Conservation (phyloP, 2,113 vertebrate genomes). For the Chaenocephalus aceratus region DNA sequence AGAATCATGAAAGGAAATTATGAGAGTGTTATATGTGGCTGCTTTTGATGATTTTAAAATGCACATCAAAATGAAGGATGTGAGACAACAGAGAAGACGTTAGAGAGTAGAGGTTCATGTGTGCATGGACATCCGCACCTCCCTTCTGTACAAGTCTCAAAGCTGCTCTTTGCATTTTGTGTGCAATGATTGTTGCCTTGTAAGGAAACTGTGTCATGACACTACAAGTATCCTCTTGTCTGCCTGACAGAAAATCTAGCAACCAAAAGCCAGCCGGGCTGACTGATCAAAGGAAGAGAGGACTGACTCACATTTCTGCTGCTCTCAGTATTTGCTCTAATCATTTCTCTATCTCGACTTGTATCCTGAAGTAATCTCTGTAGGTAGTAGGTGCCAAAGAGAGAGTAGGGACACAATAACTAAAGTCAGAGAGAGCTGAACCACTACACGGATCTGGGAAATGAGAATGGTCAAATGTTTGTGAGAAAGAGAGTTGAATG, state of each 20-base stretch:
- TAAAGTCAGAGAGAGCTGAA: not conserved
- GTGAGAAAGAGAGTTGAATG: not conserved
- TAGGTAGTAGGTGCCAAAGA: not conserved
- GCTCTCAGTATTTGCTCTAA: slow-evolving; percentile 32
- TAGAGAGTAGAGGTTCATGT: slow-evolving; percentile 3
- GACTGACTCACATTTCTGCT: slow-evolving; percentile 61
- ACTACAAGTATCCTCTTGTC: slow-evolving; percentile 67
- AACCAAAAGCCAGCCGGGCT: slow-evolving; percentile 65
- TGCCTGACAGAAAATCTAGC: slow-evolving; percentile 59
- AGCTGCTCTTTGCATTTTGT: slow-evolving; percentile 20
- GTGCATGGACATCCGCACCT: not conserved
- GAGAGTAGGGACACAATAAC: not conserved
- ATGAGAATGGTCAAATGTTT: slow-evolving; percentile 3
- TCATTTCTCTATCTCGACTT: slow-evolving; percentile 43
- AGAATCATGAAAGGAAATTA: slow-evolving; percentile 34
- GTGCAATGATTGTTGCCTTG: slow-evolving; percentile 34
- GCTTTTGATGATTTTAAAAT: slow-evolving; percentile 41
- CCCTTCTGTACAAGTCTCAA: not conserved
- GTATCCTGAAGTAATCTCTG: slow-evolving; percentile 34
- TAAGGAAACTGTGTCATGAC: slow-evolving; percentile 52
- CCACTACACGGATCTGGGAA: slow-evolving; percentile 5
- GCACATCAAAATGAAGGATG: slow-evolving; percentile 33
- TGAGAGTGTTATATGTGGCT: slow-evolving; percentile 39
- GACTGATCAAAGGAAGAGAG: slow-evolving; percentile 58
- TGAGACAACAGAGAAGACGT: slow-evolving; percentile 25